Base-by-base conservation (phyloP, 1,140 invertebrate species). In the Drosophila rufa region DNA sequence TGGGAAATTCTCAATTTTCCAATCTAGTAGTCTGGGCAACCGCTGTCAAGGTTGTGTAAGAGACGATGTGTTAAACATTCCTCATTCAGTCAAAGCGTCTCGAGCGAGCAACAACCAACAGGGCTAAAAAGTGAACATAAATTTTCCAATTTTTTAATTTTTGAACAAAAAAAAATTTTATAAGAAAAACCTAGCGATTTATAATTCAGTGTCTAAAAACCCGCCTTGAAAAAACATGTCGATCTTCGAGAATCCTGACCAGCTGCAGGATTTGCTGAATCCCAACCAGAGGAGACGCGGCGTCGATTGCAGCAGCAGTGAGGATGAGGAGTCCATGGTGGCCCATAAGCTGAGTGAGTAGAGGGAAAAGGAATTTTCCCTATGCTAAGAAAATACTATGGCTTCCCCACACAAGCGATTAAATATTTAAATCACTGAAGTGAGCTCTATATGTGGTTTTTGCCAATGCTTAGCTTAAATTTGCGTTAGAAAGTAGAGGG, bases 241-340 rank as follows among this genome's bases (percentile, higher is more conserved):
- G 36, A 17, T 92, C 3, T 92, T 92, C 36, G 86, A 92, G 14
- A 83, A 89, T 80, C 82, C 81, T 1, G 91, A 92, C 19, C 82
- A 84, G 60, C 53, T 92, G 46, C 76, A 78, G 30, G 68, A 79
- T 38, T 73, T 92, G 1, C 45, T 92, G 15, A 75, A 78, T 62
- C 90, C 91, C 7, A 51, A 51, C 27, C 75, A 40, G 19, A 71
- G 50, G 12, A 56, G 75, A 17, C 46, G 60, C 1, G 87, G 77
- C 3, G 56, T 62, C 6, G 64, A 80, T 8, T 64, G 50, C 59
- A 91, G 92, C 65, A 83, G 83, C 46, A 80, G 80, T 40, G 86
- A 91, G 12, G 92, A 92, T 43, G 89, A 92, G 14, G 89, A 90
- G 3, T 75, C 65, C 15, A 27, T 70, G 22, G 77, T 78, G 33